These are phyloP conservation scores for Bovichtus variegatus DNA, from an alignment of 2,797 vertebrate species.

Conservation along the genomic window DNA sequence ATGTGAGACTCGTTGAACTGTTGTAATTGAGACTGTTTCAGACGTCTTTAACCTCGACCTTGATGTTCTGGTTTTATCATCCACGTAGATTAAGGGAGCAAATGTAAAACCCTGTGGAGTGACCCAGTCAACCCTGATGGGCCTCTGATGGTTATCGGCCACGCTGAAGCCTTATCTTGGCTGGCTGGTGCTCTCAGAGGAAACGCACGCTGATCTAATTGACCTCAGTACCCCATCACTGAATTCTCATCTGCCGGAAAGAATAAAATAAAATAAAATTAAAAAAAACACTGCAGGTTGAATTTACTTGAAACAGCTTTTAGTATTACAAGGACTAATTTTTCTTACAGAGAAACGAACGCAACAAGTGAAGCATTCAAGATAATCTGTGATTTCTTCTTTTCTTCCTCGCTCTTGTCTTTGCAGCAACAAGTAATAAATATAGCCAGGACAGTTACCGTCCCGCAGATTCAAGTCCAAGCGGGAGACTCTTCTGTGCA, in stretches of 20 bases:
- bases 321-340: neutral
- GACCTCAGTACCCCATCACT: constrained; percentile 47
- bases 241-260: constrained; percentile 42
- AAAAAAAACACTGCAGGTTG: neutral
- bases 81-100: constrained; percentile 36
- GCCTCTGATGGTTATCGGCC: constrained; percentile 59
- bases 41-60: constrained; percentile 59
- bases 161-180: constrained; percentile 59
- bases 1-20: constrained; percentile 31
- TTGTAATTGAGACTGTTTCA: constrained; percentile 44
- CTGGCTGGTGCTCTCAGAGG: constrained; percentile 54
- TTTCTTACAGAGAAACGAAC: constrained; percentile 14
- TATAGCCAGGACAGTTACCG: constrained; percentile 42
- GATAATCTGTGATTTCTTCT: neutral
- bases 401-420: constrained; percentile 1
- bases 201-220: constrained; percentile 59
- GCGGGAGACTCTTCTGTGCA: neutral
- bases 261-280: constrained; percentile 26
- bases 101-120: constrained; percentile 51
- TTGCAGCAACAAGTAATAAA: constrained; percentile 74
- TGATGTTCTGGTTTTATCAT: constrained; percentile 59
- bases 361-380: constrained; percentile 8
- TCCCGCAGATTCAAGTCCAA: constrained; percentile 62
- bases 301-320: constrained; percentile 28
- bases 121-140: constrained; percentile 54